A percentile compares a stretch with the other conserved stretches of the same genome.
Conservation (phyloP, 2,797 vertebrate species). For the Falco biarmicus region DNA sequence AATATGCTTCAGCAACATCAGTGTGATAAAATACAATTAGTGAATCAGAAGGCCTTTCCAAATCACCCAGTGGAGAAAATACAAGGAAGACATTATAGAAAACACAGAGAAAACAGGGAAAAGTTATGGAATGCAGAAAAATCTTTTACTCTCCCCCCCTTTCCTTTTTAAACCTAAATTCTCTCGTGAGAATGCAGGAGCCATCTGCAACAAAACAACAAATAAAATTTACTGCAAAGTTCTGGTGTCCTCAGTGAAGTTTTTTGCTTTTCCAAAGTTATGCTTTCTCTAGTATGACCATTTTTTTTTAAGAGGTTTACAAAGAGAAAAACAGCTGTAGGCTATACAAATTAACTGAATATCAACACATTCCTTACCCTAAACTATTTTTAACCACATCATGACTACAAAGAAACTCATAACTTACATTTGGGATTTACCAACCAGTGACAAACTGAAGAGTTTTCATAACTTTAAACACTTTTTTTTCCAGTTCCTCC, state of each 20-base stretch:
- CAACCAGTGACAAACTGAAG: not conserved
- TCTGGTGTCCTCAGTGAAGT: not conserved
- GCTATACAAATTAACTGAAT: not conserved
- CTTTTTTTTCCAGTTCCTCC: not conserved
- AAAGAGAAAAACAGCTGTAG: not conserved
- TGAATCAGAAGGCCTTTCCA: not conserved
- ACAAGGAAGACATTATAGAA: not conserved
- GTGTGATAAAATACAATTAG: not conserved
- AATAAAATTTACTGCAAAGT: not conserved
- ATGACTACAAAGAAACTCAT: not conserved
- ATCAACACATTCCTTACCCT: not conserved
- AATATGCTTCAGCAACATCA: not conserved
- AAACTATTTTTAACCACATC: not conserved
- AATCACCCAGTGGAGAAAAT: not conserved
- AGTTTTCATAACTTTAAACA: not conserved
- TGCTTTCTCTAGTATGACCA: not conserved
- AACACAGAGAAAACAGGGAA: not conserved
- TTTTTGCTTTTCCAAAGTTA: not conserved
- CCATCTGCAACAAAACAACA: not conserved
- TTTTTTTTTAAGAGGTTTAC: not conserved
- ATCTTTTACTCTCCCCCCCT: not conserved
- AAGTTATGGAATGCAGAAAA: fast-evolving
- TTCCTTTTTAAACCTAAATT: not conserved
- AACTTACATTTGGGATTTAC: not conserved
- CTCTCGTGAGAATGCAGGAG: not conserved